A percentile compares a stretch with the other conserved stretches of the same genome.
Conservation (phyloP, 2,113 vertebrate species). For the Leucosticte australis region DNA sequence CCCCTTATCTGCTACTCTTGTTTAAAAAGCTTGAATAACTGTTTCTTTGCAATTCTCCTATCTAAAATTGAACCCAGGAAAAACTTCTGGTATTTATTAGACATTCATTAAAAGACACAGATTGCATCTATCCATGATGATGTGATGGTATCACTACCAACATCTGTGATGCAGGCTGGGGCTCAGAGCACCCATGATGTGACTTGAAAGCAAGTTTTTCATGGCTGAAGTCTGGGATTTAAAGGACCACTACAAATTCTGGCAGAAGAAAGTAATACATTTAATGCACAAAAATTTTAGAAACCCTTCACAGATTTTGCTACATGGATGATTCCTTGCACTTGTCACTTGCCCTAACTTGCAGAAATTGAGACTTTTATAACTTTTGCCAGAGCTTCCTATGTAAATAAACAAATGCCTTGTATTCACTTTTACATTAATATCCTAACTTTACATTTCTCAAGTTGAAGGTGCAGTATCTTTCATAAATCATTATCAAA, state of each 20-base stretch:
- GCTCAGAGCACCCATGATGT: neutral
- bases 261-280: neutral
- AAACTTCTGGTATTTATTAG: neutral
- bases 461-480: neutral
- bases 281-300: neutral
- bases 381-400: neutral
- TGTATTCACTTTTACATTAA: neutral
- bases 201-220: neutral
- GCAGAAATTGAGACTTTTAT: neutral
- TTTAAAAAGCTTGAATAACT: neutral
- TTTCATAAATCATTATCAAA: neutral
- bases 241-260: neutral
- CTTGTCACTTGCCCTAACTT: neutral
- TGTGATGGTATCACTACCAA: neutral
- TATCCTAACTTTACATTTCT: neutral
- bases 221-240: rapidly evolving
- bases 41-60: neutral
- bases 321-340: neutral
- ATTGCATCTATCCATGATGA: neutral
- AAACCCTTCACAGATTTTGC: neutral
- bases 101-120: neutral
- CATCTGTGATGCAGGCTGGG: neutral
- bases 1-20: neutral
- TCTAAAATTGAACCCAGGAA: neutral
- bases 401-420: neutral